These are phyloP conservation scores for Nysson spinosus DNA, from an alignment of 2,888 invertebrate genomes.

Conservation along the genomic window DNA sequence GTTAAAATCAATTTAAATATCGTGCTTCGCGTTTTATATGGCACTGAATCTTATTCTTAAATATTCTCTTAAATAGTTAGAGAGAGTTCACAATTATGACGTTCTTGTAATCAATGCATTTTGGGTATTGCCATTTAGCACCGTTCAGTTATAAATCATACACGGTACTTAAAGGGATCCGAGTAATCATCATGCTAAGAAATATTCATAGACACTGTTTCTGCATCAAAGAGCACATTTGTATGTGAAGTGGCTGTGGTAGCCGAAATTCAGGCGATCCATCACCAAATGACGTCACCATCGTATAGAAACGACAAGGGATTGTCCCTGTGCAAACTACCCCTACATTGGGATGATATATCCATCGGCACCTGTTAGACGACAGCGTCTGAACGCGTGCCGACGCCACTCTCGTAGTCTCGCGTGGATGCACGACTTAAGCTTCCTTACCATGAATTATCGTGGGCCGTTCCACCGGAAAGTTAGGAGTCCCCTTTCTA, in stretches of 20 bases:
- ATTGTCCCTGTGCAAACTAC: conserved; percentile 61
- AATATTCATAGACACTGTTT: conserved; percentile 45
- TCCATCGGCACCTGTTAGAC: conserved; percentile 71
- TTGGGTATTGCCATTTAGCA: too few species aligned
- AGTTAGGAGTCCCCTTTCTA: conserved; percentile 44
- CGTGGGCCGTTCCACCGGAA: conserved; percentile 54
- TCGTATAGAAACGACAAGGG: conserved; percentile 54
- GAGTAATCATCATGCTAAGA: conserved; percentile 16
- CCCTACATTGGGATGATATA: conserved; percentile 66
- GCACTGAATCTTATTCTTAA: too few species aligned
- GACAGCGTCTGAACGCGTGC: conserved; percentile 63
- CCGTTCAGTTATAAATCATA: too few species aligned
- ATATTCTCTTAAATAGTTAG: too few species aligned
- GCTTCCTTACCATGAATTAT: conserved; percentile 61
- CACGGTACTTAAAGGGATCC: too few species aligned
- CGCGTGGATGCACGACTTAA: conserved; percentile 58
- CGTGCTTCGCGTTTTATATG: too few species aligned
- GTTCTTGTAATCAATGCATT: too few species aligned
- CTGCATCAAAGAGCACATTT: conserved; percentile 21
- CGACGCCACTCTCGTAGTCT: conserved; percentile 55
- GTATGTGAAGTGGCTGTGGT: conserved; percentile 43
- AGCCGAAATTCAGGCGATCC: conserved; percentile 69
- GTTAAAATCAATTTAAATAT: too few species aligned
- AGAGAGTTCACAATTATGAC: too few species aligned
- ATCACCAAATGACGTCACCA: conserved; percentile 64